Base-by-base conservation (phyloP, 2,797 vertebrate species). In the Choloepus didactylus region DNA sequence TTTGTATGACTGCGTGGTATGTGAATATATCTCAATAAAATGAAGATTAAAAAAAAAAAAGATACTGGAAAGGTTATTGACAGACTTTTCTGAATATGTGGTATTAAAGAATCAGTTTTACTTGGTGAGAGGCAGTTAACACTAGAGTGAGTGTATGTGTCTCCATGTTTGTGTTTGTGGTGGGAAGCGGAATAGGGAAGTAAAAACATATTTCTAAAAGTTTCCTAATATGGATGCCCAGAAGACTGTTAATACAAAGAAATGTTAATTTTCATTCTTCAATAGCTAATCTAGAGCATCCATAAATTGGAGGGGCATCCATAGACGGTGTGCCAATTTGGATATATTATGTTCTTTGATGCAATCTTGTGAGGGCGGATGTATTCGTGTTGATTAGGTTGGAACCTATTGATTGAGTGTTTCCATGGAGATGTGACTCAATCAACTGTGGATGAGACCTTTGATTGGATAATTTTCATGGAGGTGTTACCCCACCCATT, bases 1-100 rank as follows among this genome's bases (percentile, higher is more conserved):
- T 35, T 35, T 35, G 35, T 35, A 35, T 35, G 35, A 35, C 35
- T 35, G 35, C 35, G 35, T 35, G 35, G 35, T 35, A 35, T 35
- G 35, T 35, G 35, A 35, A 35, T 35, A 35, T 35, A 35, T 35
- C 35, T 35, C 35, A 35, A 35, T 35, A 35, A 35, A 35, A 35
- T 35, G 35, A n/a, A n/a, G n/a, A n/a, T n/a, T n/a, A 35, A 2
- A 35, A 35, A 35, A 35, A 35, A 35, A 49, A 96, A 92, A 96
- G 83, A 95, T 93, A 93, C 91, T 44, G 89, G 90, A 76, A 79
- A 97, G 31, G 95, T 92, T 59, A 0, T 93, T 90, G 54, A 14
- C 70, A 81, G 8, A 5, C 41, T 18, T 16, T 70, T 60, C 38
- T 15, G 11, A 54, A 38, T 44, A 93, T 35, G 41, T 77, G 91